A percentile compares a stretch with the other conserved stretches of the same genome.
Evolutionary conservation across 2,797 vertebrate genomes (phyloP).

Genomic region (Melanotaenia nigrans): DNA sequence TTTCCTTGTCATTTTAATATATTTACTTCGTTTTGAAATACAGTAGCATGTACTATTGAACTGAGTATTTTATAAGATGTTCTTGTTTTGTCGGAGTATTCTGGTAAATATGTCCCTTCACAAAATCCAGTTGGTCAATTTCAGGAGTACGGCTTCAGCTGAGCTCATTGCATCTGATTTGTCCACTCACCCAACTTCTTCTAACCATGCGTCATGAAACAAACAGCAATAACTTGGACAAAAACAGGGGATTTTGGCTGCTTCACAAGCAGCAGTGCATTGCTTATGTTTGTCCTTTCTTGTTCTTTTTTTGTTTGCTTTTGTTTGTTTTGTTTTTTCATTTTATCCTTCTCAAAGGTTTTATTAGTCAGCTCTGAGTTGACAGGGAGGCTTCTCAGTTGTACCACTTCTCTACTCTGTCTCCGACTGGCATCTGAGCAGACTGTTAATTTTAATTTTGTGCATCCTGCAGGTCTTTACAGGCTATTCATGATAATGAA

Average conservation of each 20-base stretch:
- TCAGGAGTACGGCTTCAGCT: no score
- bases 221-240: not conserved
- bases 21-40: no score
- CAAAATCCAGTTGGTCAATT: no score
- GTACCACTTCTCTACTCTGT: not conserved
- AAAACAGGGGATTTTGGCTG: not conserved
- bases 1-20: no score
- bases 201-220: not conserved
- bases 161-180: no score
- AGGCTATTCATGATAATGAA: constrained; percentile 73
- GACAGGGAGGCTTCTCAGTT: not conserved
- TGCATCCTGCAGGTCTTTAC: constrained; percentile 66
- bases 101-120: no score
- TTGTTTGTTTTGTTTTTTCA: not conserved
- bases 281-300: not conserved
- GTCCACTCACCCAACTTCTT: not conserved
- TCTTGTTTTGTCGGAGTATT: no score
- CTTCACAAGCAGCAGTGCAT: not conserved
- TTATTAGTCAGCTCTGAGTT: constrained; percentile 24
- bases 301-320: not conserved
- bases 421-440: constrained; percentile 43
- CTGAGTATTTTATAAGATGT: no score
- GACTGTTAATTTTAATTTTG: constrained; percentile 57
- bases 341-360: not conserved
- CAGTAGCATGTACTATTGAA: no score